Evolutionary conservation across 2,797 vertebrate genomes (phyloP), one percentile per base, ranked within the genome.

Genomic region (Pogoniulus pusillus): DNA sequence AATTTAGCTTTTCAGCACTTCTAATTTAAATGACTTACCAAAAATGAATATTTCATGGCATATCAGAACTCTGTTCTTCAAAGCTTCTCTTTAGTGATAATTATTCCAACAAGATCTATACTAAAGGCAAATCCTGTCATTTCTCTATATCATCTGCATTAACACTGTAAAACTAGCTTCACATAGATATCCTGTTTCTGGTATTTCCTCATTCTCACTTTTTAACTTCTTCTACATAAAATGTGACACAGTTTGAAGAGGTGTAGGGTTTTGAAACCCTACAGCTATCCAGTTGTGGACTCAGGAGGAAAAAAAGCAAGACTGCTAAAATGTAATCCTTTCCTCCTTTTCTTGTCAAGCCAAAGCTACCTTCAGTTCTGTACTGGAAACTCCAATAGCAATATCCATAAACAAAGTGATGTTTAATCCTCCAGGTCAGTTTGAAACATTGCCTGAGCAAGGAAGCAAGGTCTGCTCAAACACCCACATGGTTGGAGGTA

Each of bases 31-130:
- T 63, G 3, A 57, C 72, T 91, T 88, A 69, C 45, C 87, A 63
- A 47, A 88, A 95, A 91, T 85, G 4, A 92, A 72, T 88, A 92
- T 91, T 92, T 92, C 62, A 87, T 77, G 34, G 41, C 27, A 45
- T 90, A 85, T 75, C 54, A 59, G 30, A 37, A 77, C 55, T 80
- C 51, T 22, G 29, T 55, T 83, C 87, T 84, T 86, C 78, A 93
- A 89, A 80, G 58, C 22, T 84, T 86, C 62, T 69, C 81, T 92
- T 92, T 77, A 92, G 62, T 24, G 23, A 34, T 88, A 88, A 85
- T 94, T 95, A 93, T 71, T 92, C 94, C 65, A 86, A 74, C 65
- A 91, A 82, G 59, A 77, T 34, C 20, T 65, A 22, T 60, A 80
- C 2, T 5, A 80, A 91, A 90, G 72, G 37, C 83, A 92, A 85